Base-by-base conservation (phyloP, 2,888 invertebrate genomes). In the Drosophila maculinotata region DNA sequence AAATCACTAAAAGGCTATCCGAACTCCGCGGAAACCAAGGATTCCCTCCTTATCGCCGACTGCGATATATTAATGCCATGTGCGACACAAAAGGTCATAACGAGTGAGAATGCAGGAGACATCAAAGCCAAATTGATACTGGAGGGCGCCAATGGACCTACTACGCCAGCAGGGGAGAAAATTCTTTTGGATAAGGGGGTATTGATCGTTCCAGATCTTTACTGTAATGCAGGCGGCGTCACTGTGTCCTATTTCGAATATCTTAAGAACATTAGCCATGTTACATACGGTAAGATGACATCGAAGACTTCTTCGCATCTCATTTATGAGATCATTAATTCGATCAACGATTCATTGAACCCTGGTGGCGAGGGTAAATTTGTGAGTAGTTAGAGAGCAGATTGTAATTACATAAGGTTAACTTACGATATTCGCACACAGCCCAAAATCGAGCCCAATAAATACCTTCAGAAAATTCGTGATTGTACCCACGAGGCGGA, bases 181-280 rank as follows among this genome's bases (percentile, higher is more conserved):
- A 96, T 98, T 88, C 94, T 99, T 51, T 93, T 97, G 79, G 95
- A 97, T 17, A 94, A 94, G 88, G 97, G 97, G 90, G 94, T 98
- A 79, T 93, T 99, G 25, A 95, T 98, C 52, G 96, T 99, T 89
- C 99, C 99, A n/a, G 98, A 97, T 92, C 91, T 97, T 89, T 96
- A 95, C 92, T 94, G 96, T 88, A 97, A 96, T 92, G 96, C 96
- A 39, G 99, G 99, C 88, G 99, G 99, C 94, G 99, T 99, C 42
- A 99, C 98, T 0, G 99, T 99, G 10, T 99, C 98, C 48, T 99
- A 98, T 93, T 99, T 99, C 92, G 99, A 99, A 92, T 99, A 98
- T 97, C 93, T 99, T 85, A 99, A 99, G 93, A 99, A 99, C 92
- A 94, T 99, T 56, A 99, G 98, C 92, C 99, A 99, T 91, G 99